phyloP scores from a whole-genome alignment of 2,113 vertebrate species.

The Dinomys branickii region DNA sequence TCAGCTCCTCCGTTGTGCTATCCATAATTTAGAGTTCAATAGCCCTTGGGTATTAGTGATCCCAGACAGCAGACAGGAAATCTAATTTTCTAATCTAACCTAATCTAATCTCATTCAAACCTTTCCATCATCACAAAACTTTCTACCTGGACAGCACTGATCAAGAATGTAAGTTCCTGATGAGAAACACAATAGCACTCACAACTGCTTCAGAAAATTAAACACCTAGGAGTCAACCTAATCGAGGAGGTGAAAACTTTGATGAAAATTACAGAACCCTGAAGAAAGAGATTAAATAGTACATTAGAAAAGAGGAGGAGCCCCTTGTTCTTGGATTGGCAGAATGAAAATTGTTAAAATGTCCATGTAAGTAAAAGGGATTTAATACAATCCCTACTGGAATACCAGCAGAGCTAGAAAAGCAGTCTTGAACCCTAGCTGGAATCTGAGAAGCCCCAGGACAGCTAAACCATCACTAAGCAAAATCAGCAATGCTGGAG shows the following conservation, averaged over 20 bases:
- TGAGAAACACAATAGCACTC: not conserved
- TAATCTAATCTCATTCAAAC: not conserved
- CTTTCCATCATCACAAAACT: not conserved
- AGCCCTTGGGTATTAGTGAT: not conserved
- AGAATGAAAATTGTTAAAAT: not conserved
- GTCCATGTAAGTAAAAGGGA: not conserved
- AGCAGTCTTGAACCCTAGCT: not conserved
- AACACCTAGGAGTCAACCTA: not conserved
- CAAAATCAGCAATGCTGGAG: not conserved
- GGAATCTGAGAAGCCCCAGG: not conserved
- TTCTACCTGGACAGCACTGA: not conserved
- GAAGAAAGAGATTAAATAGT: not conserved
- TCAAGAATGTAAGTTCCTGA: not conserved
- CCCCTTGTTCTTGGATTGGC: not conserved
- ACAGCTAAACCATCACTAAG: not conserved
- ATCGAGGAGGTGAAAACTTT: not conserved
- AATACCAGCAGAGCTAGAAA: not conserved
- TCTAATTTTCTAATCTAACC: not conserved
- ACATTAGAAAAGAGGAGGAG: not conserved
- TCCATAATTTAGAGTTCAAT: not conserved
- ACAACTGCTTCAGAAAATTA: not conserved
- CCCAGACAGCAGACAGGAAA: not conserved
- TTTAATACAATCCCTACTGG: not conserved
- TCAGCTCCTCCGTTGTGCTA: not conserved
- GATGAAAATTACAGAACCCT: not conserved